Evolutionary conservation across 2,888 invertebrate species (phyloP), one percentile per base, ranked within the genome.

Genomic region (Blera fallax): DNA sequence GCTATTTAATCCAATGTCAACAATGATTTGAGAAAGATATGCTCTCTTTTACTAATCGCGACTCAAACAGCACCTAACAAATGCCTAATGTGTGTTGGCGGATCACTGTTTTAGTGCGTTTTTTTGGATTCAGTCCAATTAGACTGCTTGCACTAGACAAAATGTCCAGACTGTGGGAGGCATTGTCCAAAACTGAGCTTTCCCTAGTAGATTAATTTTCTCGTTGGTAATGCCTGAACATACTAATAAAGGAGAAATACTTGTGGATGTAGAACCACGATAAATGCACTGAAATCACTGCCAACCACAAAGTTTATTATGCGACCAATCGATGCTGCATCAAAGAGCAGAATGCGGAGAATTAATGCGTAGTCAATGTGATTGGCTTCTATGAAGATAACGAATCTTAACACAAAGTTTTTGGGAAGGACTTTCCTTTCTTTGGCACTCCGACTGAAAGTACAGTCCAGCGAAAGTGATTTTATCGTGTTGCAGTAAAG

Each of bases 341-440:
- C 98, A 67, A 97, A 94, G 76, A 98, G 93, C 87, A 97, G 93
- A 48, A 97, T 95, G 1, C 97, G 96, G 64, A 98, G 93, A 32
- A 98, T 93, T 21, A 98, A 93, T 7, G 98, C 96, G 96, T 98
- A 98, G 91, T 98, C 98, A 88, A 98, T 94, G 93, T 98, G 98
- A 87, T 96, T 96, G 16, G 98, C 98, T 92, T 98, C 98, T 89
- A 97, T 95, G 93, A 89, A 98, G 94, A 92, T 98, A 98, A 89
- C 97, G 90, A 64, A 92, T 88, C 87, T 92, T 92, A 4, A 93
- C 91, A 83, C 91, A 90, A 50, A 92, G 78, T 73, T 92, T 92
- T 48, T 91, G 10, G 91, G 90, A 2, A 92, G 87, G 56, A 90
- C 83, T 72, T n/a, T n/a, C n/a, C n/a, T 88, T 89, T 2, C 85